phyloP scores from a whole-genome alignment of 1,140 invertebrate species.

The Temnothorax longispinosus region DNA sequence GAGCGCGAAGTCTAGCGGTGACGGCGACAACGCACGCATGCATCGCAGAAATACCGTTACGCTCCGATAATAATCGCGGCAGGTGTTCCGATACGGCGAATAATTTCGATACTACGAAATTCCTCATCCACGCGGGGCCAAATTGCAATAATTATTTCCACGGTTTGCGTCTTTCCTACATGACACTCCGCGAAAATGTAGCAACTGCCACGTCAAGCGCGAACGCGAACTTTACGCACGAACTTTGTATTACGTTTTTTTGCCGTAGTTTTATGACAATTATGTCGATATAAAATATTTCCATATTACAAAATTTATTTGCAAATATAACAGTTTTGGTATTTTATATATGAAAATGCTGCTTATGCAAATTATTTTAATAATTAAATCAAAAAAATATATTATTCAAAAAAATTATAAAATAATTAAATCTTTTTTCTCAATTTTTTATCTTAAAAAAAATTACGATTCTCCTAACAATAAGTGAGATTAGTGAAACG shows the following conservation, averaged over 20 bases:
- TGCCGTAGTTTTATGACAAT: neutral
- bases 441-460: neutral
- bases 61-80: slow-evolving; percentile 49
- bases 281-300: slow-evolving; percentile 1
- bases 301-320: neutral
- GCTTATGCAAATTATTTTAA: neutral
- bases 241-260: neutral
- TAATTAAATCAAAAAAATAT: neutral
- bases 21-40: slow-evolving; percentile 4
- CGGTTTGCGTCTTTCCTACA: neutral
- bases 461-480: neutral
- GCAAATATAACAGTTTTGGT: neutral
- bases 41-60: slow-evolving; percentile 49
- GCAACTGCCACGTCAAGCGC: neutral
- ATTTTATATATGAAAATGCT: neutral
- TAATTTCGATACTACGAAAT: slow-evolving; percentile 32
- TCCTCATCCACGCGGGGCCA: neutral
- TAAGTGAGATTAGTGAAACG: neutral
- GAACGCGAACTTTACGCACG: neutral
- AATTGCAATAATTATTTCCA: slow-evolving; percentile 22
- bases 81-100: slow-evolving; percentile 37
- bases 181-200: neutral
- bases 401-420: neutral
- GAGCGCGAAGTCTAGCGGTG: slow-evolving; percentile 21
- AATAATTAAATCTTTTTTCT: neutral